Base-by-base conservation (phyloP, 2,888 invertebrate genomes). In the Lasioglossum figueresi region DNA sequence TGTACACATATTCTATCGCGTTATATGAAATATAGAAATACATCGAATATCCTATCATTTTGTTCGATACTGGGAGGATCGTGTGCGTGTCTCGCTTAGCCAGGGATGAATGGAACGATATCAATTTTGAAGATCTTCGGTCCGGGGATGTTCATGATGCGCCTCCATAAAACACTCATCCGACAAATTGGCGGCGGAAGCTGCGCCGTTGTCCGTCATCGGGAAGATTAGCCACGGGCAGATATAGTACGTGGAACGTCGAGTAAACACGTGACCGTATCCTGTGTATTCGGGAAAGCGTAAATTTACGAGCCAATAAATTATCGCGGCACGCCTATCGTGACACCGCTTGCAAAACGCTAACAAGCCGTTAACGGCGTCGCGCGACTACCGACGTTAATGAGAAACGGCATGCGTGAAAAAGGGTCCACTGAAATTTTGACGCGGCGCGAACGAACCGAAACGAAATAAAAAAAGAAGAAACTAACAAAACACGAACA, bases 281-380 rank as follows among this genome's bases (percentile, higher is more conserved):
- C 68, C 79, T 70, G 80, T 91, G 90, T 91, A 92, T 93, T 93
- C 92, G 92, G 92, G 91, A 93, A 93, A 92, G 92, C 91, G 91
- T 88, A 90, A 93, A 93, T 94, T 94, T 94, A 94, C 91, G 92
- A 91, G 92, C 92, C 92, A 90, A 94, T 93, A 93, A 93, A 93
- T 93, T 93, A 93, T 91, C 89, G 82, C 82, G 89, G 80, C 88
- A 86, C 88, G 87, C 88, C 91, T 90, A 91, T 89, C 92, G 91
- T 87, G 88, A 80, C 80, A 84, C 87, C 90, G 83, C 87, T 84
- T 88, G 91, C 90, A 89, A 93, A 92, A 91, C 89, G 90, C 92
- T 93, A 93, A 93, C 93, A 92, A 93, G 93, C 88, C 91, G 92
- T 92, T 89, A 92, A 91, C 90, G 88, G 76, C 87, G 88, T 83